A percentile compares a stretch with the other conserved stretches of the same genome.
These are phyloP conservation scores for Erethizon dorsatum DNA, from an alignment of 2,797 vertebrate species.

Conservation along the genomic window DNA sequence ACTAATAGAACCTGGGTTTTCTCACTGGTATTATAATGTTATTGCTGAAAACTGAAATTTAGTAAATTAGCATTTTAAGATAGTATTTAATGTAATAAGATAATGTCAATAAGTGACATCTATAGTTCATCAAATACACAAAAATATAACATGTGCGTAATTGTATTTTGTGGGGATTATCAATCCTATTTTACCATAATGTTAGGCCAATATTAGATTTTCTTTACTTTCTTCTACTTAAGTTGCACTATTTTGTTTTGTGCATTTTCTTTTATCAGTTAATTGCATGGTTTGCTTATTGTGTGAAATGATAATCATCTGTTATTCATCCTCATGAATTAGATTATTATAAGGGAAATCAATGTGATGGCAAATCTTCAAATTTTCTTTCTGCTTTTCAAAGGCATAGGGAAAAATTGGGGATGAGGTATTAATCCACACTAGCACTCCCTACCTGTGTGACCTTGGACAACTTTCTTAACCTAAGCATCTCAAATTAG, in stretches of 20 bases:
- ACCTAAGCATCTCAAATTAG: conserved; percentile 20
- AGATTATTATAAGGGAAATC: background rate
- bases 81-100: conserved; percentile 13
- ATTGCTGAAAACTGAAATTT: conserved; percentile 52
- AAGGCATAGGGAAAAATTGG: conserved; percentile 10
- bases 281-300: conserved; percentile 43
- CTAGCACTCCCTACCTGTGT: background rate
- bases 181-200: background rate
- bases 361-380: background rate
- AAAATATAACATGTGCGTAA: background rate
- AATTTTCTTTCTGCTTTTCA: conserved; percentile 46
- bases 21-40: background rate
- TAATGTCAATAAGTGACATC: background rate
- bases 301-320: conserved; percentile 49
- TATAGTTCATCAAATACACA: background rate
- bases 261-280: conserved; percentile 30
- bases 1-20: background rate
- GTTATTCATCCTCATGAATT: conserved; percentile 10
- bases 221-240: background rate
- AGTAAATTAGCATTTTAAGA: conserved; percentile 57
- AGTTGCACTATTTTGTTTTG: background rate
- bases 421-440: background rate
- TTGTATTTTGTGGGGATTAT: background rate
- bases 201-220: background rate
- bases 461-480: background rate